phyloP scores from a whole-genome alignment of 2,888 invertebrate genomes.

The Alsophila aescularia region DNA sequence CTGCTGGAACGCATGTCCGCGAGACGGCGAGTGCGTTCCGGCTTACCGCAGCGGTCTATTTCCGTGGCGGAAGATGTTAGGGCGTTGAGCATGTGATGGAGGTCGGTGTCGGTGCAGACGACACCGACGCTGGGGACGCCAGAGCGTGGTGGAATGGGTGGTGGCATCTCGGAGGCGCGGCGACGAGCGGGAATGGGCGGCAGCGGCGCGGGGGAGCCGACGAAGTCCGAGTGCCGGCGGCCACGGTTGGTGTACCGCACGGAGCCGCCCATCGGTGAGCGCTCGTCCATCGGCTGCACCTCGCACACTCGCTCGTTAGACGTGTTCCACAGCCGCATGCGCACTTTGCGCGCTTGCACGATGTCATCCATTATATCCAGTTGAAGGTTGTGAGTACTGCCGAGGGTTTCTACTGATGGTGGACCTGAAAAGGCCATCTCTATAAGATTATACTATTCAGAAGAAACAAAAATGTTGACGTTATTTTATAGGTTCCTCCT shows the following conservation, averaged over 20 bases:
- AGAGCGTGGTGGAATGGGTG: conserved; percentile 71
- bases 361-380: conserved; percentile 96
- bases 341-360: conserved; percentile 91
- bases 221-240: conserved; percentile 90
- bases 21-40: conserved; percentile 84
- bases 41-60: conserved; percentile 88
- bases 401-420: conserved; percentile 88
- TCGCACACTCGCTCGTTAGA: conserved; percentile 92
- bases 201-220: conserved; percentile 83
- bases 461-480: background rate
- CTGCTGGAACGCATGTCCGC: conserved; percentile 92
- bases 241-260: conserved; percentile 86
- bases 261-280: conserved; percentile 76
- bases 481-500: background rate
- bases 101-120: conserved; percentile 92
- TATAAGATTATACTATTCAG: conserved; percentile 14
- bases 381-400: conserved; percentile 93
- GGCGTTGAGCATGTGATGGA: conserved; percentile 90
- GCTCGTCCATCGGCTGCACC: conserved; percentile 91
- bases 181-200: conserved; percentile 86
- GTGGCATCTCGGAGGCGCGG: conserved; percentile 90
- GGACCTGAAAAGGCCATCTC: conserved; percentile 77
- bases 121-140: conserved; percentile 89
- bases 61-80: conserved; percentile 93
- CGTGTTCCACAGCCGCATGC: conserved; percentile 94